Base-by-base conservation (phyloP, 2,797 vertebrate species). In the Galaxias olidus region DNA sequence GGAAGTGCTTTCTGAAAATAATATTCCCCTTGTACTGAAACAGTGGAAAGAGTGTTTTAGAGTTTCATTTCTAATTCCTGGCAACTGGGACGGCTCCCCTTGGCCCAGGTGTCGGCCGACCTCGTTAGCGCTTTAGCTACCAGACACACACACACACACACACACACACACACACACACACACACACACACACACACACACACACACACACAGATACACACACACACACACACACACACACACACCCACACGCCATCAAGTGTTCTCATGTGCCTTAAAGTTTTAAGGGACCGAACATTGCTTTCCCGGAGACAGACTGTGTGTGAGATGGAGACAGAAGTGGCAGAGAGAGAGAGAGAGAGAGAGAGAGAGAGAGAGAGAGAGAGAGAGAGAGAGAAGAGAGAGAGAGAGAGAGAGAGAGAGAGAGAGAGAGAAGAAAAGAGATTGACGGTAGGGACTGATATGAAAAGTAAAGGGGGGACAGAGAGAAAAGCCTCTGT, bases 41-140 rank as follows among this genome's bases (percentile, higher is more conserved):
- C 77, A 76, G 82, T 89, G 79, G 82, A 87, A 89, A 82, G 69
- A 79, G 59, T 83, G 86, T 79, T 86, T 79, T 68, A 19, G 61
- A 73, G n/a, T 41, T 77, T 59, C 65, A 17, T 68, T 77, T 82
- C 80, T 69, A 73, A 58, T 70, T 76, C 67, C 76, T 79, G 83
- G 85, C 76, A 76, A 73, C 49, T 71, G 66, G 46, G 62, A 45
- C 55, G 65, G 46, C 70, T 30, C 65, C 78, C 80, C 73, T 74
- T 74, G 78, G 69, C 43, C 50, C 64, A 62, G 66, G 61, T 68
- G 68, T 51, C 20, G 53, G 62, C 61, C 18, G 41, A 6, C 41
- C 42, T 19, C 30, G 30, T 30, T 30, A 30, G 30, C 30, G 6
- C 30, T 30, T 30, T 6, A 30, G 30, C 2, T 3, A 30, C 30